These are phyloP conservation scores for Hyperoplus lanceolatus DNA, from an alignment of 2,797 vertebrate species.

Conservation along the genomic window DNA sequence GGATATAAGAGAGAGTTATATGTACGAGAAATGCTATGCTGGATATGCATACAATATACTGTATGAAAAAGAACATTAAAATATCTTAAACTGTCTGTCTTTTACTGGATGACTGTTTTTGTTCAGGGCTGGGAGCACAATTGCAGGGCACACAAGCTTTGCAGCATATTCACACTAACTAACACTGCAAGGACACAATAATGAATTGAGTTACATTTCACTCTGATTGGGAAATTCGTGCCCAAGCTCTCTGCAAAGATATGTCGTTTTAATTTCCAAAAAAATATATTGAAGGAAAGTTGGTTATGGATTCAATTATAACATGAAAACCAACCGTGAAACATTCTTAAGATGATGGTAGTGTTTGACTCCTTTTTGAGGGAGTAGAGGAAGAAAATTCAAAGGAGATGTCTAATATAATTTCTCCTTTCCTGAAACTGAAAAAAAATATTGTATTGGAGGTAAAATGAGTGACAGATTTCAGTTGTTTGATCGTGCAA, in stretches of 20 bases:
- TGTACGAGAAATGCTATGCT: slow-evolving; percentile 86
- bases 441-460: slow-evolving; percentile 32
- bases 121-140: slow-evolving; percentile 52
- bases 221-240: slow-evolving; percentile 66
- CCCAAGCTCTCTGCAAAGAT: slow-evolving; percentile 66
- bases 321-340: slow-evolving; percentile 63
- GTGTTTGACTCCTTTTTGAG: slow-evolving; percentile 40
- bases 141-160: slow-evolving; percentile 43
- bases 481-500: slow-evolving; percentile 43
- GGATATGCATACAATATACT: slow-evolving; percentile 86
- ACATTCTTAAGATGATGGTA: slow-evolving; percentile 52
- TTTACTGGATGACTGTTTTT: slow-evolving; percentile 68
- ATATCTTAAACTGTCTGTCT: slow-evolving; percentile 82
- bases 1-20: slow-evolving; percentile 80
- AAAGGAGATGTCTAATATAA: slow-evolving; percentile 45
- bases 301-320: slow-evolving; percentile 59
- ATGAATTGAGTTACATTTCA: slow-evolving; percentile 66
- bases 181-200: slow-evolving; percentile 47
- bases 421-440: slow-evolving; percentile 42
- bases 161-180: slow-evolving; percentile 62
- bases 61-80: slow-evolving; percentile 88
- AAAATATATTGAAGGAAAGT: slow-evolving; percentile 60
- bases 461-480: slow-evolving; percentile 49
- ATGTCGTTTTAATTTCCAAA: slow-evolving; percentile 72
- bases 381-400: slow-evolving; percentile 44